Conservation (phyloP, 1,140 invertebrate genomes). For the Macrostomum lignano region DNA sequence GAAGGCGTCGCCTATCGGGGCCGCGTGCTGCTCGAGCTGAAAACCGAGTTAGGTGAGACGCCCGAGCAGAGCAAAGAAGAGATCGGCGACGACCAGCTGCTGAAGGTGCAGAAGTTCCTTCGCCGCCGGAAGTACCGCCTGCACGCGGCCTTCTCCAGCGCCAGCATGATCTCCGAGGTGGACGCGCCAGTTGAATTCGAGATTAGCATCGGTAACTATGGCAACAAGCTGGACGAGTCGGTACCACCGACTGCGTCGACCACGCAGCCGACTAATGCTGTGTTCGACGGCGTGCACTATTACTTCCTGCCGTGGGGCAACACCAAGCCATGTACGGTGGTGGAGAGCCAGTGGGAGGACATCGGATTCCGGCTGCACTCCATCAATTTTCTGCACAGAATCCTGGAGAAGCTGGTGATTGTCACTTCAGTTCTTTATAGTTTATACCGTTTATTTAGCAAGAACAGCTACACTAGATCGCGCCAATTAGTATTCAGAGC, state of each 20-base stretch:
- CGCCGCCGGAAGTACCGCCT: conserved; percentile 24
- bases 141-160: conserved; percentile 28
- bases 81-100: no score
- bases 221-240: conserved; percentile 28
- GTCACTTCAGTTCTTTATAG: no score
- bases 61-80: conserved; percentile 3
- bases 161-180: conserved; percentile 25
- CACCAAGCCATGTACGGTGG: conserved; percentile 27
- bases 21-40: conserved; percentile 25
- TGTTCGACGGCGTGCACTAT: conserved; percentile 32
- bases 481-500: no score
- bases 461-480: no score
- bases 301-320: conserved; percentile 31
- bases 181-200: conserved; percentile 29
- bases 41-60: conserved; percentile 11
- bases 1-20: conserved; percentile 31
- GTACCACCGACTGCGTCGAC: conserved; percentile 27
- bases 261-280: conserved; percentile 31
- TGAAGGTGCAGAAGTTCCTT: conserved; percentile 26
- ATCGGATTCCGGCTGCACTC: conserved; percentile 27
- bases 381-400: conserved; percentile 24
- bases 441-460: no score
- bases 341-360: conserved; percentile 30
- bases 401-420: conserved; percentile 19
- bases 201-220: conserved; percentile 31